A percentile compares a stretch with the other conserved stretches of the same genome.
Evolutionary conservation across 2,888 invertebrate genomes (phyloP).

Genomic region (Drosophila kuntzei): DNA sequence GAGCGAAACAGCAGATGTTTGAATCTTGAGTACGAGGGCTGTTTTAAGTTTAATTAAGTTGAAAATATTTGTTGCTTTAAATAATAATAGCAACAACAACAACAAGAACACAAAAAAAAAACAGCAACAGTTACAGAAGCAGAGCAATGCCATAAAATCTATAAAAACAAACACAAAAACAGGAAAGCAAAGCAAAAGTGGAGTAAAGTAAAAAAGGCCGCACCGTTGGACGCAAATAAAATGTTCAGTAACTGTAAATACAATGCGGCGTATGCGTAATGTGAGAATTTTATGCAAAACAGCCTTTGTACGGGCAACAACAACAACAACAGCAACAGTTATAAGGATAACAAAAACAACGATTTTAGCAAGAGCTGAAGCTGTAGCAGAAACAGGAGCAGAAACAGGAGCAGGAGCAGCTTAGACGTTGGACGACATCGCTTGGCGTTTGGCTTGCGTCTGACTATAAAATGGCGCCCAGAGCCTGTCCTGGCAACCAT

Average conservation of each 20-base stretch:
- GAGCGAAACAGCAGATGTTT: conserved; percentile 59
- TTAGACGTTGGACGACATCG: conserved; percentile 59
- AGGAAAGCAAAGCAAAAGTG: conserved; percentile 52
- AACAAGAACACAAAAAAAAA: conserved; percentile 1
- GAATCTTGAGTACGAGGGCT: conserved; percentile 47
- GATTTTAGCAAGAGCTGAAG: conserved; percentile 1
- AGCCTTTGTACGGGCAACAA: conserved; percentile 51
- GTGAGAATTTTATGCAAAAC: conserved; percentile 79
- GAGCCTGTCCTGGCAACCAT: conserved; percentile 58
- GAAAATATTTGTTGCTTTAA: conserved; percentile 81
- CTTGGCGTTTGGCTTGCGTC: conserved; percentile 59
- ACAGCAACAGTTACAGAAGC: conserved; percentile 2
- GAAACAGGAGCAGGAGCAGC: conserved; percentile 26
- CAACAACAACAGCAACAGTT: conserved; percentile 34
- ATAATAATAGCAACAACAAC: conserved; percentile 59
- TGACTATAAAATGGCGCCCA: conserved; percentile 78
- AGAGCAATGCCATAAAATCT: conserved; percentile 67
- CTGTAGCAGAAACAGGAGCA: conserved; percentile 15
- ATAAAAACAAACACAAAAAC: conserved; percentile 70
- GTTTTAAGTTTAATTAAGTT: conserved; percentile 83
- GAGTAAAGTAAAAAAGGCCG: conserved; percentile 44
- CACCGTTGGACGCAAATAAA: conserved; percentile 70
- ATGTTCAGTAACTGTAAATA: conserved; percentile 78
- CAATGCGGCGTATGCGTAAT: conserved; percentile 79
- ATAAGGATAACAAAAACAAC: conserved; percentile 17